Evolutionary conservation across 2,797 vertebrate species (phyloP), one percentile per base, ranked within the genome.

Genomic region (Ptychobarbus kaznakovi): DNA sequence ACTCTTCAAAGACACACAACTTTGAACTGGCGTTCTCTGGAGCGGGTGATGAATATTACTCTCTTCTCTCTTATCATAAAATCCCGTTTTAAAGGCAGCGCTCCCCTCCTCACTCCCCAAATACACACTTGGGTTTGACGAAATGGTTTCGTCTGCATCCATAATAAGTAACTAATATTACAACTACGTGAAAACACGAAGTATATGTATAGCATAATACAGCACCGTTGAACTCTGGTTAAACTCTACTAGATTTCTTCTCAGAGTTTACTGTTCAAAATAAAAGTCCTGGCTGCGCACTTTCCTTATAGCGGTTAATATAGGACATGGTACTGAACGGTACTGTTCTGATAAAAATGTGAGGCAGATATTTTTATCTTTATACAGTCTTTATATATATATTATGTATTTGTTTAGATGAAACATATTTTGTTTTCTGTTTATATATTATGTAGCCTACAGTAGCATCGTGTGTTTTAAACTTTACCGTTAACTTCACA

Each of bases 1-100:
- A 82, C 69, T 82, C 20, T 82, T 82, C 2, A 61, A 8, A 70
- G 80, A 82, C 35, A 63, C 69, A 46, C 28, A 73, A 8, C 68
- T 82, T 9, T 9, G 51, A 12, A 4, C 32, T 15, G 38, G 0
- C 44, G 80, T n/a, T 22, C 40, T 46, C 15, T 42, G 49, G 1
- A 42, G 20, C 35, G 20, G 15, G 5, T 58, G 6, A 78, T 40
- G 4, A 58, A 58, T 7, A n/a, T 58, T 22, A 40, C 35, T 9
- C 20, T 74, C 69, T 58, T 63, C 40, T 82, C 1, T 35, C 38
- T 79, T 58, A 28, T 63, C 58, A 32, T 63, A 12, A 61, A 74
- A 3, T 3, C 2, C 12, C 0, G 35, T 61, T 61, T 82, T 74
- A 44, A 18, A 72, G 6, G 5, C 15, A 35, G 40, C 4, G 6